Conservation (phyloP, 2,888 invertebrate species). For the Blastobasis lacticolella region DNA sequence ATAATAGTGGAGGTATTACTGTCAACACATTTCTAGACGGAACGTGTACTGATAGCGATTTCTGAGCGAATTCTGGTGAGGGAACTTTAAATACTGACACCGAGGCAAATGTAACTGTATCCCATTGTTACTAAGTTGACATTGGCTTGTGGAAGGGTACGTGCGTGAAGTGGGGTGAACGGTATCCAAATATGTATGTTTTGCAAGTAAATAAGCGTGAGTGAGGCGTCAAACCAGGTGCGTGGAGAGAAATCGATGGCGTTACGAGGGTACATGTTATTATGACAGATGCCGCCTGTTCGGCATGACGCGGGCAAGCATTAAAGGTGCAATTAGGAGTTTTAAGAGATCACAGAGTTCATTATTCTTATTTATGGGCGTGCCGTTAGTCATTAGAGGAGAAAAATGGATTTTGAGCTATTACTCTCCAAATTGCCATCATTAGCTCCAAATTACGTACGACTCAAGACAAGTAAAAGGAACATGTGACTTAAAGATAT, state of each 20-base stretch:
- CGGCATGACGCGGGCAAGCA: no score
- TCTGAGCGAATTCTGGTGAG: constrained; percentile 46
- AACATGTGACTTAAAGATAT: no score
- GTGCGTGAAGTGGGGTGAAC: constrained; percentile 45
- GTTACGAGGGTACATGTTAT: constrained; percentile 55
- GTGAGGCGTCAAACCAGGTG: constrained; percentile 68
- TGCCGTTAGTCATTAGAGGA: no score
- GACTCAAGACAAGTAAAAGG: no score
- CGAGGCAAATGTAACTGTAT: constrained; percentile 28
- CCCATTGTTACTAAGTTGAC: constrained; percentile 21
- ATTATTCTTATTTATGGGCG: no score
- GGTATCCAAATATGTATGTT: constrained; percentile 66
- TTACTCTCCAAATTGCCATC: no score
- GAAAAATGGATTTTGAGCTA: no score
- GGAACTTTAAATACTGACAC: constrained; percentile 29
- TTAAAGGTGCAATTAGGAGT: no score
- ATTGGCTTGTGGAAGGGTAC: constrained; percentile 22
- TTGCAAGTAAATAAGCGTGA: constrained; percentile 64
- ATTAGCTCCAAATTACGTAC: no score
- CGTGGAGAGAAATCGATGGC: constrained; percentile 45
- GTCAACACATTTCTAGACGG: constrained; percentile 52
- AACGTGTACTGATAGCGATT: constrained; percentile 56
- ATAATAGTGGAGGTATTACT: constrained; percentile 59
- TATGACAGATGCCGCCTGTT: constrained; percentile 66
- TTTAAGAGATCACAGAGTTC: no score